A percentile compares a stretch with the other conserved stretches of the same genome.
Evolutionary conservation across 2,888 invertebrate genomes (phyloP).

Genomic region (Aproaerema taeniolella): DNA sequence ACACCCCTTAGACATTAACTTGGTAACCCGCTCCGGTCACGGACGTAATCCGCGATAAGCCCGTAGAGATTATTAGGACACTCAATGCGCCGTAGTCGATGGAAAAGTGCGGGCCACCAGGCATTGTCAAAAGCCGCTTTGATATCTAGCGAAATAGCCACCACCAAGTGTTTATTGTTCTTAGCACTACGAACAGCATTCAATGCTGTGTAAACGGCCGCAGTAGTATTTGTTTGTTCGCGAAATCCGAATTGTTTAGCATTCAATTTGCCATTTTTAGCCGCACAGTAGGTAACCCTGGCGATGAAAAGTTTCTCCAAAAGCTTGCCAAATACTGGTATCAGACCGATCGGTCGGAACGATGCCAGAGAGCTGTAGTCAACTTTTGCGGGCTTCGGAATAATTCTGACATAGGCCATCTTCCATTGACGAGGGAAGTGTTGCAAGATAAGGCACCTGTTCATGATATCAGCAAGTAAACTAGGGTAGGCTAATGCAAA

Average conservation of each 20-base stretch:
- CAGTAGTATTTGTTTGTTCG: constrained; percentile 1
- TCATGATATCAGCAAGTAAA: not conserved
- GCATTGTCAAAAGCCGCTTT: constrained; percentile 19
- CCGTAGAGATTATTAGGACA: constrained; percentile 1
- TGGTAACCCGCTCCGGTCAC: constrained; percentile 3
- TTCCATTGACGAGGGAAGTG: constrained; percentile 20
- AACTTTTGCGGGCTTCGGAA: constrained; percentile 20
- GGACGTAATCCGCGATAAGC: not conserved
- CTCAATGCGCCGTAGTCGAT: not conserved
- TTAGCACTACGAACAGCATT: not conserved
- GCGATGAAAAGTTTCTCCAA: constrained; percentile 12
- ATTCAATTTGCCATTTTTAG: not conserved
- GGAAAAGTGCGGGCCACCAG: constrained; percentile 8
- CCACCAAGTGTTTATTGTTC: not conserved
- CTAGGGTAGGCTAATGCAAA: not conserved
- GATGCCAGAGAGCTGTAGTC: constrained; percentile 12
- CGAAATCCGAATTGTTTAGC: not conserved
- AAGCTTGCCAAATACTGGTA: constrained; percentile 16
- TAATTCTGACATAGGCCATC: constrained; percentile 15
- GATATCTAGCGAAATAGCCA: constrained; percentile 14
- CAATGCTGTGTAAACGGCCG: not conserved
- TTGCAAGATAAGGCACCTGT: constrained; percentile 1
- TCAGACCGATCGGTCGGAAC: constrained; percentile 18
- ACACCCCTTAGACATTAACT: constrained; percentile 15
- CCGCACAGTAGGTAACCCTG: not conserved